These are phyloP conservation scores for Trilocha varians DNA, from an alignment of 2,888 invertebrate species.

Conservation along the genomic window DNA sequence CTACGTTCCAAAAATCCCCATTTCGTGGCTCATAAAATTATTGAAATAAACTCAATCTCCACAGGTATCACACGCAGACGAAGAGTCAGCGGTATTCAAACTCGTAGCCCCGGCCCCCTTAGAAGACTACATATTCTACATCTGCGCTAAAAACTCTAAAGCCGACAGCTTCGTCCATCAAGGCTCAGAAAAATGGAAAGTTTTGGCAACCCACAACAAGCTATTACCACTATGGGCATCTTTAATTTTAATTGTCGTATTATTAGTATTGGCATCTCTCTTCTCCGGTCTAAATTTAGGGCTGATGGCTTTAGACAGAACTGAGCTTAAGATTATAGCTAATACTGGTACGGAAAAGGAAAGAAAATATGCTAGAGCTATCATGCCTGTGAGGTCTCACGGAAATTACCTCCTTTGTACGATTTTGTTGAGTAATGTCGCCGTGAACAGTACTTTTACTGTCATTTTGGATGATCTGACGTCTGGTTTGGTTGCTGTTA, in stretches of 20 bases:
- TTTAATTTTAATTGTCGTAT: conserved; percentile 78
- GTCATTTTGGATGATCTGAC: conserved; percentile 96
- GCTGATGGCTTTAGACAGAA: conserved; percentile 95
- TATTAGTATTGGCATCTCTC: conserved; percentile 91
- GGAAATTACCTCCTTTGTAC: conserved; percentile 95
- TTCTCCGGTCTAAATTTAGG: conserved; percentile 98
- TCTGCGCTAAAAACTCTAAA: conserved; percentile 41
- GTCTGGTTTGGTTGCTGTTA: conserved; percentile 90
- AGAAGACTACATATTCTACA: conserved; percentile 50
- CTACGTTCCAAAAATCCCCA: not conserved
- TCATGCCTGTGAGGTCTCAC: conserved; percentile 91
- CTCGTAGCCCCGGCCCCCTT: conserved; percentile 42
- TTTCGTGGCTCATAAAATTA: no score
- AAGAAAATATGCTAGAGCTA: conserved; percentile 86
- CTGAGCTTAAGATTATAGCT: conserved; percentile 94
- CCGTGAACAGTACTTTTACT: conserved; percentile 96
- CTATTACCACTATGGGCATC: conserved; percentile 86
- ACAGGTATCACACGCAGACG: conserved; percentile 31
- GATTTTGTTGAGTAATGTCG: conserved; percentile 86
- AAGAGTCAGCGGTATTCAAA: conserved; percentile 40
- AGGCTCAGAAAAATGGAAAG: conserved; percentile 75
- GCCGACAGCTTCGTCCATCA: conserved; percentile 74
- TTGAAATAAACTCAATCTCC: not conserved
- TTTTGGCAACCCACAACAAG: conserved; percentile 79
- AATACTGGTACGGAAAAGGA: conserved; percentile 92